These are phyloP conservation scores for Dromius quadrimaculatus DNA, from an alignment of 2,888 invertebrate genomes.

Conservation along the genomic window DNA sequence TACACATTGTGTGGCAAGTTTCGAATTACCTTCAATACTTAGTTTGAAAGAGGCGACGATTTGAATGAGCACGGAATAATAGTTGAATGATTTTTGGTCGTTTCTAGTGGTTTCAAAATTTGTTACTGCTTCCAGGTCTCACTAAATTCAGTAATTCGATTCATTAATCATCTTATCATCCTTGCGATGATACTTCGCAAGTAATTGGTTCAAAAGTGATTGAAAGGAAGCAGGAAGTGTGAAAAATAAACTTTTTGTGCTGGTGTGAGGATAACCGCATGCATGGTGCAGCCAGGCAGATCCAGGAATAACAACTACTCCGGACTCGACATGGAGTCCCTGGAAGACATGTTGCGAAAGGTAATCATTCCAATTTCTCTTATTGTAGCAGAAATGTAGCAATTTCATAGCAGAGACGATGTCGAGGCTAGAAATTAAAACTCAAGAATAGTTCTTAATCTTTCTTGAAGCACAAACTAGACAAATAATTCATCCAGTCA, in stretches of 20 bases:
- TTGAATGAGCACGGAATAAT: neutral
- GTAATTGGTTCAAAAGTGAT: neutral
- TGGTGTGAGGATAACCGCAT: constrained; percentile 54
- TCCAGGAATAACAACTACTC: constrained; percentile 70
- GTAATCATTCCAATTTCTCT: constrained; percentile 69
- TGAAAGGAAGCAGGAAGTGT: neutral
- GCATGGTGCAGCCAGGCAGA: constrained; percentile 64
- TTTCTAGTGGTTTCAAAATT: neutral
- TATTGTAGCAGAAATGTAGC: too few species aligned
- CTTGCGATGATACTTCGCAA: neutral
- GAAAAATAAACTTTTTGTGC: constrained; percentile 55
- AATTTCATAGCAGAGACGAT: too few species aligned
- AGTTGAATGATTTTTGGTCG: neutral
- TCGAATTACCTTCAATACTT: neutral
- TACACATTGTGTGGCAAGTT: neutral
- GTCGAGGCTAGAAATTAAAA: too few species aligned
- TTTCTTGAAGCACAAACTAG: too few species aligned
- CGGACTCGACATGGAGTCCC: constrained; percentile 79
- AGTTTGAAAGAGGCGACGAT: neutral
- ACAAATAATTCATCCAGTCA: too few species aligned
- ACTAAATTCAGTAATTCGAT: too few species aligned
- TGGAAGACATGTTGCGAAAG: constrained; percentile 85
- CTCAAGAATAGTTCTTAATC: too few species aligned
- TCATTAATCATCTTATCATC: neutral
- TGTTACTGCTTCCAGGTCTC: too few species aligned